phyloP scores from a whole-genome alignment of 2,888 invertebrate genomes.

The Criorhina ranunculi region DNA sequence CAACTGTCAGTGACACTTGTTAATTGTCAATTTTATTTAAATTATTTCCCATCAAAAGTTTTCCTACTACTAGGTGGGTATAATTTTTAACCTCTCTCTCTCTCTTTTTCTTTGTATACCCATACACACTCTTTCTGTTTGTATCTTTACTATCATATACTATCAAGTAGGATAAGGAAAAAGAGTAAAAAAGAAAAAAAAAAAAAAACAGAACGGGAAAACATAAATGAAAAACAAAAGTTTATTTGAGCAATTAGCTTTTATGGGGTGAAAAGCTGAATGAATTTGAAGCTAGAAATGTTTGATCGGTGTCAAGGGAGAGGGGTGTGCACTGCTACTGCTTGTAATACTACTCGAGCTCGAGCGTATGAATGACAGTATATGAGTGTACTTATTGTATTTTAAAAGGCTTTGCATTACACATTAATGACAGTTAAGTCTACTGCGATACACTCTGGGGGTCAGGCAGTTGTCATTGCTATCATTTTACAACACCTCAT shows the following conservation, averaged over 20 bases:
- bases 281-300: slow-evolving; percentile 70
- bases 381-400: slow-evolving; percentile 38
- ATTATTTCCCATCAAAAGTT: slow-evolving; percentile 21
- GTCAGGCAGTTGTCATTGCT: slow-evolving; percentile 37
- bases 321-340: not conserved
- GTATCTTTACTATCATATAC: slow-evolving; percentile 28
- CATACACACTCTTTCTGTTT: not conserved
- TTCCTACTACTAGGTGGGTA: slow-evolving; percentile 41
- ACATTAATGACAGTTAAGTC: slow-evolving; percentile 45
- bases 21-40: slow-evolving; percentile 30
- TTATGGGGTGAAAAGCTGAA: slow-evolving; percentile 76
- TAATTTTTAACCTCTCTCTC: slow-evolving; percentile 10
- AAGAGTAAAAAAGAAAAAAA: slow-evolving; percentile 35
- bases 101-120: slow-evolving; percentile 10
- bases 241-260: slow-evolving; percentile 75
- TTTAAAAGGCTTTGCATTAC: slow-evolving; percentile 45
- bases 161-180: slow-evolving; percentile 4
- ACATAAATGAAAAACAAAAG: slow-evolving; percentile 55
- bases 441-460: slow-evolving; percentile 27
- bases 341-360: slow-evolving; percentile 26
- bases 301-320: slow-evolving; percentile 38
- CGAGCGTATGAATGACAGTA: slow-evolving; percentile 64
- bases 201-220: slow-evolving; percentile 30
- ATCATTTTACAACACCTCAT: slow-evolving; percentile 71
- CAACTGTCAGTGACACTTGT: slow-evolving; percentile 59